phyloP scores from a whole-genome alignment of 2,113 vertebrate genomes.

The Machaerirhynchus nigripectus region DNA sequence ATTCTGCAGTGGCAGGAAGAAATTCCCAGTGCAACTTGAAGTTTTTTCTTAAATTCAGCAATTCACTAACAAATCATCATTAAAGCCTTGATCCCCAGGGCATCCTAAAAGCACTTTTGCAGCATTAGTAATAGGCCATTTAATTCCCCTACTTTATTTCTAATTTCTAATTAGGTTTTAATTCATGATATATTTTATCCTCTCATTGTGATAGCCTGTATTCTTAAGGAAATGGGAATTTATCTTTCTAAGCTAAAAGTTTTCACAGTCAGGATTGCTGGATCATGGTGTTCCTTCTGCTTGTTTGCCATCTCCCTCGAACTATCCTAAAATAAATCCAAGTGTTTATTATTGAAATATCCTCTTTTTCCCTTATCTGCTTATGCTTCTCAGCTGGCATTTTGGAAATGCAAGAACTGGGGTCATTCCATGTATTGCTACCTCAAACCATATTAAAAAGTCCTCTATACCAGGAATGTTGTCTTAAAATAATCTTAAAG shows the following conservation, averaged over 20 bases:
- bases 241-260: not conserved
- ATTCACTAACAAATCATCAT: slow-evolving; percentile 29
- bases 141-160: not conserved
- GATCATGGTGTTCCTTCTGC: not conserved
- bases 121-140: not conserved
- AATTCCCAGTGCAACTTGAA: not conserved
- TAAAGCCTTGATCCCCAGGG: not conserved
- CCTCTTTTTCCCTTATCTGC: not conserved
- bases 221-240: not conserved
- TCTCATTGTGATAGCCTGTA: not conserved
- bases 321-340: not conserved
- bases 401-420: not conserved
- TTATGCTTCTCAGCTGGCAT: not conserved
- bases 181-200: not conserved
- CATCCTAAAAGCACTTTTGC: slow-evolving; percentile 2
- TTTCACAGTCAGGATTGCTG: not conserved
- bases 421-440: not conserved
- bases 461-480: not conserved
- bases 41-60: not conserved
- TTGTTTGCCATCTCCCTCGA: not conserved
- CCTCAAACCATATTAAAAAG: not conserved
- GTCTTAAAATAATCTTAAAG: not conserved
- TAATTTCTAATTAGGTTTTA: slow-evolving; percentile 35
- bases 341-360: not conserved
- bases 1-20: not conserved